phyloP scores from a whole-genome alignment of 2,888 invertebrate species.

The Leptinotarsa tumamoca region DNA sequence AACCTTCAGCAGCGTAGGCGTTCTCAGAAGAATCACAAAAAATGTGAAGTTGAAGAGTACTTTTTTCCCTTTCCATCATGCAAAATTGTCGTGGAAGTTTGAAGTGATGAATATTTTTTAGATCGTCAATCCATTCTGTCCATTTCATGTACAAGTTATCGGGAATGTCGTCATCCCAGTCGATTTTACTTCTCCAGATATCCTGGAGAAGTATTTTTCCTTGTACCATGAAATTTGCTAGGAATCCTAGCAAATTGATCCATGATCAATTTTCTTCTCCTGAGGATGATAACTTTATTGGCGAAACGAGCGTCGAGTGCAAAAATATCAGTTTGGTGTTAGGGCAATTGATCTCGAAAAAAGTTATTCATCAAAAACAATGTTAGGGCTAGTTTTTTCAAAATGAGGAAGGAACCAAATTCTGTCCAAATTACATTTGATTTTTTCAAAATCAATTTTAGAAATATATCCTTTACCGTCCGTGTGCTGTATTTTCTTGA shows the following conservation, averaged over 20 bases:
- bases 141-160: slow-evolving; percentile 37
- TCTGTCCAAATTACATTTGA: too few species aligned
- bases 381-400: too few species aligned
- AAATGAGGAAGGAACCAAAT: too few species aligned
- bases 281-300: too few species aligned
- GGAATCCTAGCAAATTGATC: slow-evolving; percentile 43
- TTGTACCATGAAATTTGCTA: slow-evolving; percentile 46
- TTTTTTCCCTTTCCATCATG: slow-evolving; percentile 17
- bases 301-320: too few species aligned
- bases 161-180: slow-evolving; percentile 45
- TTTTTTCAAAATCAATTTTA: too few species aligned
- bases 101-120: slow-evolving; percentile 27
- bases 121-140: slow-evolving; percentile 45
- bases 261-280: too few species aligned
- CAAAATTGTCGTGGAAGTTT: slow-evolving; percentile 25
- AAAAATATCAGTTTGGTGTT: too few species aligned
- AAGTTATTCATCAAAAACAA: too few species aligned
- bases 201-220: slow-evolving; percentile 52
- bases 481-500: too few species aligned
- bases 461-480: too few species aligned
- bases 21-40: slow-evolving; percentile 34
- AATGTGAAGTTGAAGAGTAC: slow-evolving; percentile 46
- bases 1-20: neutral
- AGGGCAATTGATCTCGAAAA: too few species aligned
- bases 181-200: slow-evolving; percentile 47